Base-by-base conservation (phyloP, 2,113 vertebrate species). In the Pteronura brasiliensis region DNA sequence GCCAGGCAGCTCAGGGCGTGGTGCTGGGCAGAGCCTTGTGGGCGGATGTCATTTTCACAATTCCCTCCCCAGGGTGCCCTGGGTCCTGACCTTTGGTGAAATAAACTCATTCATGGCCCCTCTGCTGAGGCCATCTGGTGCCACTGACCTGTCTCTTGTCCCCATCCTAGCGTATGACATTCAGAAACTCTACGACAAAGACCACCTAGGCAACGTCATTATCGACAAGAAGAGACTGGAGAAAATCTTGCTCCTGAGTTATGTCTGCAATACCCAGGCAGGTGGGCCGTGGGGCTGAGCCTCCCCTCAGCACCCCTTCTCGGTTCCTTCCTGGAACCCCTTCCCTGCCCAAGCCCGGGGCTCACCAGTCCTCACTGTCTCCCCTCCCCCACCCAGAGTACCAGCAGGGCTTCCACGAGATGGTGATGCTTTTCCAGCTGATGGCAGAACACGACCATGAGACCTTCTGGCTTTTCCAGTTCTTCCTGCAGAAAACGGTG, bases 381-480 rank as follows among this genome's bases (percentile, higher is more conserved):
- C 1, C 57, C 18, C 17, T 31, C 23, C n/a, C 31, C 27, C 23
- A 18, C 59, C 8, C 91, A 98, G 98, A 98, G 79, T 97, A 98
- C 71, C 98, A 98, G 88, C 96, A 96, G 74, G 98, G 98, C 36
- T 98, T 98, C 95, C 96, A 96, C 0, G 97, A 98, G 91, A 98
- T 98, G 97, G 94, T 98, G 85, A 95, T 98, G 93, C 95, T 98
- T 18, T 98, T 98, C 88, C 90, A 93, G 44, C 69, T 98, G 67
- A 98, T 97, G 79, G 96, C 95, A 0, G 55, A 98, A 65, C 92
- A 94, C 2, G 97, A 98, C 20, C 87, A 96, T 0, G 97, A 98
- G 69, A 93, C 93, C 88, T 98, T 96, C 87, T 98, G 98, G 97
- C 91, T 98, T 14, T 98, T 98, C 90, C 98, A 98, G 52, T 98